Conservation (phyloP, 2,797 vertebrate species). For the Eospalax fontanierii region DNA sequence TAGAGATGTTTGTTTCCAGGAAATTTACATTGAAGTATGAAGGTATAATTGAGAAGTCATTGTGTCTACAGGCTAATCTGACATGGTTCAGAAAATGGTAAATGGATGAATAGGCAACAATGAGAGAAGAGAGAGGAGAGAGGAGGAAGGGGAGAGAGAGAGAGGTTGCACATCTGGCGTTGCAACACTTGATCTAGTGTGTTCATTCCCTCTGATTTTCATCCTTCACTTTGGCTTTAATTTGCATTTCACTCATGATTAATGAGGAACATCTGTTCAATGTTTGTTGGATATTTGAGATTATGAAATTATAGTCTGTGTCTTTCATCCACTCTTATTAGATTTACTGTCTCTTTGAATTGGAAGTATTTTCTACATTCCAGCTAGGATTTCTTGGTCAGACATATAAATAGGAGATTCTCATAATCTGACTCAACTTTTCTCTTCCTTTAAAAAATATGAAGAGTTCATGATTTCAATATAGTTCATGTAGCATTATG, state of each 20-base stretch:
- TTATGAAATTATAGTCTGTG: not conserved
- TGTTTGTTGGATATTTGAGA: not conserved
- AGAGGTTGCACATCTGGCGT: not conserved
- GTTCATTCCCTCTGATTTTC: not conserved
- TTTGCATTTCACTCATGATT: not conserved
- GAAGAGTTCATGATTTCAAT: not conserved
- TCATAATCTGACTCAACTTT: not conserved
- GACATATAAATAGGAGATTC: not conserved
- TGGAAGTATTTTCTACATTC: not conserved
- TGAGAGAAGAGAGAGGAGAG: not conserved
- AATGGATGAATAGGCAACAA: too few species aligned
- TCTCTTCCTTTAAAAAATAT: not conserved
- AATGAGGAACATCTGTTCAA: not conserved
- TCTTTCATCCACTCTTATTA: not conserved
- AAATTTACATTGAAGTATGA: not conserved
- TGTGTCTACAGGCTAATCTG: not conserved
- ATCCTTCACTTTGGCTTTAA: not conserved
- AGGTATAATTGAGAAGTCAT: not conserved
- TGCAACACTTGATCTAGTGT: conserved; percentile 22
- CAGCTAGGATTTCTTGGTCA: not conserved
- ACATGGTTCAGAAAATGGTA: not conserved
- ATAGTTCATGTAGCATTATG: not conserved
- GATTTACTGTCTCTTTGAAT: not conserved
- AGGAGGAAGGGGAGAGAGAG: not conserved
- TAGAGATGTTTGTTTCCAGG: not conserved